These are phyloP conservation scores for Autographa pulchrina DNA, from an alignment of 2,888 invertebrate species.

Conservation along the genomic window DNA sequence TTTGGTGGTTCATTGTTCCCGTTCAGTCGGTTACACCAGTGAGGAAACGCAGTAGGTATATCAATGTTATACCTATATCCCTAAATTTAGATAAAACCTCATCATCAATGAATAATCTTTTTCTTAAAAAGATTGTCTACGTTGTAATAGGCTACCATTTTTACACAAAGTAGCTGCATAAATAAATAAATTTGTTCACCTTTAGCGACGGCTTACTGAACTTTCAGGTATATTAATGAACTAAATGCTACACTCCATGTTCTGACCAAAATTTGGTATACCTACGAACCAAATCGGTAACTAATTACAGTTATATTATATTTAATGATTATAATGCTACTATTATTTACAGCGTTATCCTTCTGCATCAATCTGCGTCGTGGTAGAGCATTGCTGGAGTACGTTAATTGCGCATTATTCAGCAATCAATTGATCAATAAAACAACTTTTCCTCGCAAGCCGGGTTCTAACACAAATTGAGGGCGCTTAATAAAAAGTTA, in stretches of 20 bases:
- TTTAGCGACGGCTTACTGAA: no score
- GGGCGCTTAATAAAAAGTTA: neutral
- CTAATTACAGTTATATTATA: no score
- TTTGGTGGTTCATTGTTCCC: slow-evolving; percentile 11
- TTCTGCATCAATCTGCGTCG: neutral
- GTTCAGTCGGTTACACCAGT: neutral
- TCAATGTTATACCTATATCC: neutral
- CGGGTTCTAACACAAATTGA: neutral
- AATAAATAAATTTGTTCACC: no score
- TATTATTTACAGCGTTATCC: neutral
- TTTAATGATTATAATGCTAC: no score
- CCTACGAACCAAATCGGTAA: no score
- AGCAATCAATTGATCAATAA: slow-evolving; percentile 5
- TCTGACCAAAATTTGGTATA: no score
- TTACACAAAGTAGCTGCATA: no score
- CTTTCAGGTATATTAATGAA: no score
- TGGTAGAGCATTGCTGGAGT: neutral
- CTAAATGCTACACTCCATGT: no score
- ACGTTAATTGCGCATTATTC: slow-evolving; percentile 6
- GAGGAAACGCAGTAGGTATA: neutral
- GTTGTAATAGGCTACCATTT: no score
- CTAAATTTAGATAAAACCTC: neutral
- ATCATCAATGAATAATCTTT: no score
- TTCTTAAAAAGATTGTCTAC: no score
- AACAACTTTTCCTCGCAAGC: neutral